Percentiles rank a stretch among this genome's conserved stretches.
Evolutionary conservation across 2,113 vertebrate genomes (phyloP).

Genomic region (Copsychus sechellarum): DNA sequence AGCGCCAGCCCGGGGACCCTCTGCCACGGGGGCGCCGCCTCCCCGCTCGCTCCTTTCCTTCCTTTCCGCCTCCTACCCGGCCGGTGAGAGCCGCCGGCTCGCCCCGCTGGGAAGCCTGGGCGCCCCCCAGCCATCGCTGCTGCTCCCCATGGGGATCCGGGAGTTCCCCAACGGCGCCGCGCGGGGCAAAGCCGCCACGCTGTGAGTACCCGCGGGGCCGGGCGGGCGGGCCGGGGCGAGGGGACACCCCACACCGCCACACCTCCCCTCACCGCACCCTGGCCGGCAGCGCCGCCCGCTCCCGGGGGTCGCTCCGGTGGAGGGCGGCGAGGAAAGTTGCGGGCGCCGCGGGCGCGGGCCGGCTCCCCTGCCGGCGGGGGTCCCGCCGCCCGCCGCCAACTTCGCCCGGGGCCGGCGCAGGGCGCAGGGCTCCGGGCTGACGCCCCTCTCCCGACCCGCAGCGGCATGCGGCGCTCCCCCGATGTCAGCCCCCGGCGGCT

Average conservation of each 20-base stretch:
- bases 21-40: background rate
- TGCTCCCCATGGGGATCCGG: slow-evolving; percentile 74
- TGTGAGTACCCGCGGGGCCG: slow-evolving; percentile 58
- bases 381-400: background rate
- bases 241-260: background rate
- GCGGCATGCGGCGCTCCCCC: slow-evolving; percentile 90
- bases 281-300: background rate
- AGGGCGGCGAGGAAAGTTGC: background rate
- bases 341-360: background rate
- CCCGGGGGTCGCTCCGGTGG: background rate
- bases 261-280: background rate
- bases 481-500: slow-evolving; percentile 93
- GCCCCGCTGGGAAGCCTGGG: slow-evolving; percentile 56
- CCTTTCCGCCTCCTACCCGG: background rate
- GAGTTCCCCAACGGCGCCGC: slow-evolving; percentile 75
- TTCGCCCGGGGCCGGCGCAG: background rate
- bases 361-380: background rate
- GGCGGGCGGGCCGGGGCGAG: background rate
- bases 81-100: slow-evolving; percentile 34
- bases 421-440: background rate
- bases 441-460: slow-evolving; percentile 58
- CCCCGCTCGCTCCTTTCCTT: background rate
- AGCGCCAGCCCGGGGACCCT: background rate
- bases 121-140: slow-evolving; percentile 44
- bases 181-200: slow-evolving; percentile 62